These are phyloP conservation scores for Coccyzus lansbergi DNA, from an alignment of 2,797 vertebrate species.

Conservation along the genomic window DNA sequence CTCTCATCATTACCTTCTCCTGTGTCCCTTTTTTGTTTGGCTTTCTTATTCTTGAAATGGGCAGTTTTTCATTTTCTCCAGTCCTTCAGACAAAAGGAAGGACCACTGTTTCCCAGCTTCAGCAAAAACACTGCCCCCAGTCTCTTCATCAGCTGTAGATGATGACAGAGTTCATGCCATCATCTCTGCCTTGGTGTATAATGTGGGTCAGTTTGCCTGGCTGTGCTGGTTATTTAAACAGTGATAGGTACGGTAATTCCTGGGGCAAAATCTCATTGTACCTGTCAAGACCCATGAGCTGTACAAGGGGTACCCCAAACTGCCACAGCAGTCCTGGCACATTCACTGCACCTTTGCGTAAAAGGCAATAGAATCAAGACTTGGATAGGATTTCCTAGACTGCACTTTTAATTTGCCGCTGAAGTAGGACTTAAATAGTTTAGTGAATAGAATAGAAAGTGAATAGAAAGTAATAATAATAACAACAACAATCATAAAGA, in stretches of 20 bases:
- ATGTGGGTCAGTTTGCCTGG: background rate
- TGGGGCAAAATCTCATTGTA: background rate
- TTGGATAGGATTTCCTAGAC: background rate
- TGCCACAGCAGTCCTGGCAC: background rate
- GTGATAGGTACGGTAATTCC: background rate
- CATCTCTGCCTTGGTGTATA: background rate
- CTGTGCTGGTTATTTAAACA: background rate
- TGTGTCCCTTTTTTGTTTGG: background rate
- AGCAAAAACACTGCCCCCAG: background rate
- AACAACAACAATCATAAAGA: background rate
- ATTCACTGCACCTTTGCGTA: background rate
- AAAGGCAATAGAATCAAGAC: background rate
- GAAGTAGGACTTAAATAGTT: accelerated
- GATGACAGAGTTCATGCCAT: background rate
- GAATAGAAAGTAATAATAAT: too few relatives aligned
- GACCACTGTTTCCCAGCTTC: background rate
- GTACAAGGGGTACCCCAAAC: accelerated
- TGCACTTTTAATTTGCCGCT: background rate
- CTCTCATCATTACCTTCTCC: background rate
- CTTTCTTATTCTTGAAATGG: background rate
- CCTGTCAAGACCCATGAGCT: background rate
- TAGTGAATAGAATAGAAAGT: too few relatives aligned
- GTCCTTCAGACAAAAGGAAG: background rate
- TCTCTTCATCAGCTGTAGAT: background rate
- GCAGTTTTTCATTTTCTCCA: background rate